Base-by-base conservation (phyloP, 2,888 invertebrate species). In the Dromius quadrimaculatus region DNA sequence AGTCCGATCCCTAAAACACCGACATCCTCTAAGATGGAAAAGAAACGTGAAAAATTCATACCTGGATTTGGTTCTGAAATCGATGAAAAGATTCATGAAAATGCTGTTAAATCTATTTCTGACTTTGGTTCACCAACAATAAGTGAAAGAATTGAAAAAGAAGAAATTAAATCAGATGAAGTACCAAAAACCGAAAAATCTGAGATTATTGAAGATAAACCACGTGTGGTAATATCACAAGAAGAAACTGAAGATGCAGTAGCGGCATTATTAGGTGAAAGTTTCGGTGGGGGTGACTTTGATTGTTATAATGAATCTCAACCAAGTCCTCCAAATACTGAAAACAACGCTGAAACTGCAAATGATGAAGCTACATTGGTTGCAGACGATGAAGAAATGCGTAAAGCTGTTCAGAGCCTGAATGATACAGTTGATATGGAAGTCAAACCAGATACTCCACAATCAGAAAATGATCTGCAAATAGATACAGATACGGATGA, bases 171-270 rank as follows among this genome's bases (percentile, higher is more conserved):
- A 64, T 78, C 80, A 72, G 78, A 74, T 41, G 77, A 81, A 6
- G 82, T 80, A 74, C 70, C 70, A 11, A 83, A 83, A 8, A 78
- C 79, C 0, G 70, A 62, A 22, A 70, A 70, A 62, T 78, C 82
- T 2, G 83, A 80, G 77, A 81, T 79, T 66, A 81, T 83, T 8
- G 91, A 92, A 72, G 93, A 93, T 77, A 93, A 93, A 78, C 91
- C 92, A 0, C 86, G 93, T 54, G 92, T 92, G 6, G 86, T 92
- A 0, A 95, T 95, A 77, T 95, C 94, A 0, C 95, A 95, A 82
- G 95, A 95, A 83, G 95, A 95, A 83, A 95, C 95, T 0, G 95
- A 93, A 81, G 94, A 94, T 80, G 95, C 95, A 0, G 95, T 95
- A 0, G 94, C 94, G 5, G 94, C 95, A 0, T 83, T 95, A 22